Percentiles rank a stretch among this genome's conserved stretches.
These are phyloP conservation scores for Choloepus didactylus DNA, from an alignment of 2,797 vertebrate species.

Conservation along the genomic window DNA sequence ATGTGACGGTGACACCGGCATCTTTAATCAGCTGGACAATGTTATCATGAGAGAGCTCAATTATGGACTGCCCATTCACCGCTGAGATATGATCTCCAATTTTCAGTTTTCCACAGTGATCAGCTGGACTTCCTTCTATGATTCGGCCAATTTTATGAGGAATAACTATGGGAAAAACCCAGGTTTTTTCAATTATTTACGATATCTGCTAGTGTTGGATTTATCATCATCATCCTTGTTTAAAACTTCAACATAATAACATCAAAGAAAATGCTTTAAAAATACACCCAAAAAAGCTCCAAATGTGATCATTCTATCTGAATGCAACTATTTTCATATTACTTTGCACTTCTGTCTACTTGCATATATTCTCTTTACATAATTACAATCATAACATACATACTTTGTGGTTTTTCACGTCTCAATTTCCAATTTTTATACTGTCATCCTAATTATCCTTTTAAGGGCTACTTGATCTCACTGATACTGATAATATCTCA, in stretches of 20 bases:
- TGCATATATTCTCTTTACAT: not conserved
- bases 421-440: not conserved
- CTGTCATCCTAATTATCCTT: not conserved
- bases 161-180: slow-evolving; percentile 91
- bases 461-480: not conserved
- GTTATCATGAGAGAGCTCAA: slow-evolving; percentile 96
- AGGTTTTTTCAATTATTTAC: slow-evolving; percentile 52
- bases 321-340: not conserved
- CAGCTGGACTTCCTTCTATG: slow-evolving; percentile 97
- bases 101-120: slow-evolving; percentile 95
- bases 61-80: slow-evolving; percentile 95
- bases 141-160: slow-evolving; percentile 99
- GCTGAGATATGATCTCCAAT: slow-evolving; percentile 98
- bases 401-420: not conserved
- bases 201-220: not conserved
- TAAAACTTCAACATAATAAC: slow-evolving; percentile 19
- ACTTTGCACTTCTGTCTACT: not conserved
- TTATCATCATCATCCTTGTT: not conserved
- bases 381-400: not conserved
- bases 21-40: slow-evolving; percentile 99
- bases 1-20: slow-evolving; percentile 94
- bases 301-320: not conserved
- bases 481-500: not conserved
- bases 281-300: not conserved
- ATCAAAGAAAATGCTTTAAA: not conserved